Evolutionary conservation across 2,113 vertebrate genomes (phyloP), one percentile per base, ranked within the genome.

Genomic region (Epinephelus lanceolatus): DNA sequence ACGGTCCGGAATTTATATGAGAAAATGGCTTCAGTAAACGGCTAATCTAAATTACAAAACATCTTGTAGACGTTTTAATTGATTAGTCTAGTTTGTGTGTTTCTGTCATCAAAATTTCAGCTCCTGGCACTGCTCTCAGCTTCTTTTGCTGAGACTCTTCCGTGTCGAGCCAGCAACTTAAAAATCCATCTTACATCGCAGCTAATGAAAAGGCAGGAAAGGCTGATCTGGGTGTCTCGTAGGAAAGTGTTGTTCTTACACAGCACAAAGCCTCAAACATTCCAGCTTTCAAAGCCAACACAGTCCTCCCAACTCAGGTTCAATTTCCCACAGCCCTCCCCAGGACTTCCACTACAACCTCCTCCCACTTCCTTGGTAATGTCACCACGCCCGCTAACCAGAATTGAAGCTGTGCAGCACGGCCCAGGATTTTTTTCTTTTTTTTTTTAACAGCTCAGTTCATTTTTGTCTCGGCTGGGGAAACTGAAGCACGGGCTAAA

Each of bases 201-300:
- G 57, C 63, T 11, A 57, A 45, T 72, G 49, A 81, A 92, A 89
- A 85, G 63, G 59, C 74, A 77, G 77, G 78, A 90, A 88, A 72
- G 79, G 45, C 80, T 55, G 60, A 79, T 74, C 30, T 57, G 71
- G 40, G 61, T 76, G 67, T 78, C 59, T 76, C 56, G 59, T 73
- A 90, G 87, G 89, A 91, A 90, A 85, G 81, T 76, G 74, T n/a
- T 91, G 84, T 92, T 93, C 93, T 86, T 71, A 76, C 71, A 40
- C 78, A 81, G 75, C 71, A 93, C 85, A 89, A 88, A 91, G 83
- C 84, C 81, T 91, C 86, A 85, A 91, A 91, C 86, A 87, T 82
- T 90, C 81, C 76, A 74, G 73, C 90, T 62, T 90, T 83, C 76
- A 84, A 76, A 86, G 73, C 70, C 78, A 94, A 91, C 73, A 91